Evolutionary conservation across 2,113 vertebrate species (phyloP).

Genomic region (Festucalex cinctus): DNA sequence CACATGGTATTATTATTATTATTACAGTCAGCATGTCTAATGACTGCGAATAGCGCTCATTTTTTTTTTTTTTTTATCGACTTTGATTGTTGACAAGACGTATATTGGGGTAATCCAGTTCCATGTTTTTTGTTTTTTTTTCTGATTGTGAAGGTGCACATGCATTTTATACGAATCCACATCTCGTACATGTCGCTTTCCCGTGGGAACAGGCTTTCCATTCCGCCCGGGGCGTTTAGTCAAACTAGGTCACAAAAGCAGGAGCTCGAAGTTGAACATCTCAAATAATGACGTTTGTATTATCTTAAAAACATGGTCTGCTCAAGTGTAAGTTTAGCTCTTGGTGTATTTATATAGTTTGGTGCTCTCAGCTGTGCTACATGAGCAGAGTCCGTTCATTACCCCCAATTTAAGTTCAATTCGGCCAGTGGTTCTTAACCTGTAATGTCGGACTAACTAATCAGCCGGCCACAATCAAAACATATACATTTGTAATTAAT

Average conservation of each 20-base stretch:
- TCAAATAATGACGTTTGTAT: background rate
- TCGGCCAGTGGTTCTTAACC: too few species aligned
- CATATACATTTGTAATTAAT: too few species aligned
- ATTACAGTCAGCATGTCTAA: slow-evolving; percentile 19
- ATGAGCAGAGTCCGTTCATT: too few species aligned
- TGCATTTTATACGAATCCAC: slow-evolving; percentile 4
- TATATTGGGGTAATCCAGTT: background rate
- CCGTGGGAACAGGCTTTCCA: slow-evolving; percentile 40
- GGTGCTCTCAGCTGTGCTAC: too few species aligned
- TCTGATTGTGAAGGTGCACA: slow-evolving; percentile 12
- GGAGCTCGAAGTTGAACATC: slow-evolving; percentile 31
- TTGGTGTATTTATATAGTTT: slow-evolving; percentile 12
- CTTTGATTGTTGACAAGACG: slow-evolving; percentile 9
- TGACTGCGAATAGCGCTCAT: slow-evolving; percentile 16
- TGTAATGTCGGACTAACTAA: too few species aligned
- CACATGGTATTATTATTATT: slow-evolving; percentile 13
- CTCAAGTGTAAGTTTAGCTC: slow-evolving; percentile 21
- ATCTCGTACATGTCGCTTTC: slow-evolving; percentile 29
- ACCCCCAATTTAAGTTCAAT: too few species aligned
- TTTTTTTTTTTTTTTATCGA: slow-evolving; percentile 9
- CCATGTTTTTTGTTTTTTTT: slow-evolving; percentile 7
- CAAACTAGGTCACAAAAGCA: slow-evolving; percentile 62
- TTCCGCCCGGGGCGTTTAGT: slow-evolving; percentile 51
- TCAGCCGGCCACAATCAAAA: too few species aligned
- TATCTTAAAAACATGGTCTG: slow-evolving; percentile 33